Evolutionary conservation across 2,888 invertebrate genomes (phyloP), one percentile per base, ranked within the genome.

Genomic region (Dasypogon diadema): DNA sequence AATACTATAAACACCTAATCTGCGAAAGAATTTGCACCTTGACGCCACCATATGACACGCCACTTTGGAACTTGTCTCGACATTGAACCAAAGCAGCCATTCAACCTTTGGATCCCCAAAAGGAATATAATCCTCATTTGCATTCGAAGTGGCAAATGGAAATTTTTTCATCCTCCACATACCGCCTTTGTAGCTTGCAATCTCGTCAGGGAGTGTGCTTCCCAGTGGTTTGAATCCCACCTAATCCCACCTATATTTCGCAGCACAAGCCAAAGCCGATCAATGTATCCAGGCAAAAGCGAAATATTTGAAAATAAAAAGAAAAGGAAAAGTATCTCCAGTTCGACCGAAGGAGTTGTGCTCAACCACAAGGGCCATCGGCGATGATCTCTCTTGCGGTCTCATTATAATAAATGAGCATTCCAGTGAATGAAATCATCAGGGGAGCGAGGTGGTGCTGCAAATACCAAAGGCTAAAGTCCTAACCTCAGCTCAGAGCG

Each of bases 401-500:
- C 54, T 76, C 65, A 63, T 72, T 74, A 74, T 76, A 76, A 76
- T 74, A 76, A 74, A 76, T 76, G 65, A 55, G 55, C 74, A 76
- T 76, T 76, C 76, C 76, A 56, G 68, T 76, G 76, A 74, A 76
- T 76, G 76, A 76, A 76, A 76, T 76, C 76, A 74, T 58, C 65
- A 22, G 14, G n/a, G 24, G 51, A 42, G 18, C 24, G n/a, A 21
- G 70, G 21, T 12, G 14, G 34, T 21, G 34, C 16, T 30, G 70
- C 54, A 70, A 18, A 70, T 30, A 18, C 70, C 34, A 21, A 37
- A 21, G 22, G 21, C 54, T 18, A 5, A 18, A 42, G 70, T 30
- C 22, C 70, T 26, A 46, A 34, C 54, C 34, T 22, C 21, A 16
- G 2, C 68, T 48, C 10, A 24, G 70, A 70, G 22, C 14, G 51